phyloP scores from a whole-genome alignment of 2,113 vertebrate species.

The Sinosuthora webbiana region DNA sequence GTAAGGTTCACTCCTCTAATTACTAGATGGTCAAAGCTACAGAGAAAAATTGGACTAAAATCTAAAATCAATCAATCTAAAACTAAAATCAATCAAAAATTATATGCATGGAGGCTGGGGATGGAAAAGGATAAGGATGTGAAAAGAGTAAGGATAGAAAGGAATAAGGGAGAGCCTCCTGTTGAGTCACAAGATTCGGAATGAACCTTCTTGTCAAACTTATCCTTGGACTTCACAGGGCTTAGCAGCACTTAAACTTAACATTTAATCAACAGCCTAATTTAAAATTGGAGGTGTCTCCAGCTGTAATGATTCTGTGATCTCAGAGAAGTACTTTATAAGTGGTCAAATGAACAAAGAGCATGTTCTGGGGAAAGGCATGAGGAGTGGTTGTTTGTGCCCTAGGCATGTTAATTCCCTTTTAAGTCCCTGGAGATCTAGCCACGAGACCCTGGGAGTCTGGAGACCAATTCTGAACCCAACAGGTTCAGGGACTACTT shows the following conservation, averaged over 20 bases:
- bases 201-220: not conserved
- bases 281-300: not conserved
- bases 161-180: not conserved
- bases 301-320: not conserved
- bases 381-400: not conserved
- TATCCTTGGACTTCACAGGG: not conserved
- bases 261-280: not conserved
- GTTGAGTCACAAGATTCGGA: not conserved
- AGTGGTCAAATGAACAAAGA: not conserved
- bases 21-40: not conserved
- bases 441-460: not conserved
- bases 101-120: not conserved
- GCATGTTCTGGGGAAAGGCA: not conserved
- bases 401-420: not conserved
- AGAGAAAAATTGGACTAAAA: not conserved
- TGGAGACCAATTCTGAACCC: not conserved
- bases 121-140: not conserved
- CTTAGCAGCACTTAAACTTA: not conserved
- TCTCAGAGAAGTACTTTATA: not conserved
- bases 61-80: not conserved
- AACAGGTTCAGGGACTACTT: not conserved
- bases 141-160: not conserved
- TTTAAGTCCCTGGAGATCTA: not conserved
- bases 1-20: not conserved
- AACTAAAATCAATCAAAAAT: not conserved